A percentile compares a stretch with the other conserved stretches of the same genome.
Conservation (phyloP, 2,888 invertebrate species). For the Philaethria dido region DNA sequence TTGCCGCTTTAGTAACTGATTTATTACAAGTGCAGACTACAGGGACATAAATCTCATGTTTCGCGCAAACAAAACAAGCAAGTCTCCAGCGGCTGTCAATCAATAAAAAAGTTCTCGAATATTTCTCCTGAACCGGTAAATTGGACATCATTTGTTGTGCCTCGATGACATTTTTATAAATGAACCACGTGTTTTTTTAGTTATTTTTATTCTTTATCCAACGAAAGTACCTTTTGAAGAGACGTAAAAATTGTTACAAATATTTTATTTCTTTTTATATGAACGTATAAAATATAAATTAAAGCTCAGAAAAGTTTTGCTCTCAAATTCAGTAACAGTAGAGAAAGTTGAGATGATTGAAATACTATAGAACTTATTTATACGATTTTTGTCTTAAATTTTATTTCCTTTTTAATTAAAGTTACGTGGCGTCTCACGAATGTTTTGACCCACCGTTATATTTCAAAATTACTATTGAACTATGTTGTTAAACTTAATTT, state of each 20-base stretch:
- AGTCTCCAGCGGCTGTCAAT: slow-evolving; percentile 25
- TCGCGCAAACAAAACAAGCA: slow-evolving; percentile 27
- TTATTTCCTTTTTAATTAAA: too few species aligned
- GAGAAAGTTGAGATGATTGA: not conserved
- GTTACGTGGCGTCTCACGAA: too few species aligned
- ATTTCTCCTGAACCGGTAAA: slow-evolving; percentile 30
- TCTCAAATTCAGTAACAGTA: not conserved
- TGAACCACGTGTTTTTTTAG: slow-evolving; percentile 19
- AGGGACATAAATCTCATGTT: slow-evolving; percentile 29
- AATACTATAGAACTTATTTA: too few species aligned
- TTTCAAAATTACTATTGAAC: too few species aligned
- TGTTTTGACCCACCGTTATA: too few species aligned
- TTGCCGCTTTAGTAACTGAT: slow-evolving; percentile 28
- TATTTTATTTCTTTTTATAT: slow-evolving; percentile 6
- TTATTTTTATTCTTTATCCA: slow-evolving; percentile 14
- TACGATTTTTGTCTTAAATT: too few species aligned
- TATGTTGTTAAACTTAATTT: too few species aligned
- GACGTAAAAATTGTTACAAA: not conserved
- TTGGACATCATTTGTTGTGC: slow-evolving; percentile 28
- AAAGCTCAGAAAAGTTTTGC: not conserved
- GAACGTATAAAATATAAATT: slow-evolving; percentile 1
- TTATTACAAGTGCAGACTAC: slow-evolving; percentile 28
- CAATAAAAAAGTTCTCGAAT: slow-evolving; percentile 29
- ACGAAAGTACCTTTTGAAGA: slow-evolving; percentile 6
- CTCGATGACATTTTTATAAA: slow-evolving; percentile 28